Base-by-base conservation (phyloP, 2,888 invertebrate genomes). In the Brachylomia viminalis region DNA sequence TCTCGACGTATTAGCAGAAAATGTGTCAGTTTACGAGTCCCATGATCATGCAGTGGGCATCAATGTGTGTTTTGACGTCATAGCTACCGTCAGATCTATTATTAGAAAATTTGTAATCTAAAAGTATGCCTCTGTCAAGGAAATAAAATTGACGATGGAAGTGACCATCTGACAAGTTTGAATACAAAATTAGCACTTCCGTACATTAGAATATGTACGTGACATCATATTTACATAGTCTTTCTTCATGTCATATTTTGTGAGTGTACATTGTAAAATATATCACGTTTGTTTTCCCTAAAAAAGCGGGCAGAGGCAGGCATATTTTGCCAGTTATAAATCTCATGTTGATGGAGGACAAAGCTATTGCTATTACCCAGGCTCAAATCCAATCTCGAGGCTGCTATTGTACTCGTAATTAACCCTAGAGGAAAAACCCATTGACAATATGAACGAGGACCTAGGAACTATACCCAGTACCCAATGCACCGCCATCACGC, bases 151-250 rank as follows among this genome's bases (percentile, higher is more conserved):
- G 27, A 30, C 68, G 59, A 65, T 81, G 72, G 84, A 73, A 45
- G 54, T 65, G 59, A 30, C 73, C 17, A 65, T 72, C 72, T 49
- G 59, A 52, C 72, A 69, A 56, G 54, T 68, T 84, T 81, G 81
- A 84, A 81, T 81, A 80, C 68, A 33, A 80, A 81, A 81, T 81
- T 59, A 81, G 81, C 84, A 81, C 80, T 80, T 81, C 81, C 84
- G 73, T 80, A 56, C 49, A 54, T 68, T 80, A 59, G 1, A 62
- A 79, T 72, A n/a, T 15, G 30, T 56, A 64, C 74, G 68, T 81
- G 84, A 79, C 67, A 42, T 69, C 20, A 68, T 67, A 62, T 49
- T 47, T 45, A 56, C 20, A 45, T 59, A 59, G 1, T 49, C 23
- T 77, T 77, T 67, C 75, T 65, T 54, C 45, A 27, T 11, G 3